Evolutionary conservation across 2,888 invertebrate species (phyloP).

Genomic region (Drosophila mulleri): DNA sequence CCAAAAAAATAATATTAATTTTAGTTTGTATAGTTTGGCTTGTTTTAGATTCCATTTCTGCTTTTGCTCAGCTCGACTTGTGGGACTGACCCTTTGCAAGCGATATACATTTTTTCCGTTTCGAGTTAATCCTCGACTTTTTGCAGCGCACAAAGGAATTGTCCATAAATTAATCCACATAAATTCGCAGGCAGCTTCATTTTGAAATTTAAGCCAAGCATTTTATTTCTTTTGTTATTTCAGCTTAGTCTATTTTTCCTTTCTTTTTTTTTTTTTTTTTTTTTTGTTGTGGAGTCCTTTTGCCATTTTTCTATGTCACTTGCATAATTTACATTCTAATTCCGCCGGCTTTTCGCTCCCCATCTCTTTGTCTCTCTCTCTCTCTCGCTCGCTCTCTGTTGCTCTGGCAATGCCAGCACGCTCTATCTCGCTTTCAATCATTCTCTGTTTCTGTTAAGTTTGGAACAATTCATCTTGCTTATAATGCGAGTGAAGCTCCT

Average conservation of each 20-base stretch:
- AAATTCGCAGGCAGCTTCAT: constrained; percentile 40
- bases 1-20: background rate
- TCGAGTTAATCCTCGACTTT: constrained; percentile 29
- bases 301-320: constrained; percentile 63
- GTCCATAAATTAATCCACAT: constrained; percentile 41
- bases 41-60: background rate
- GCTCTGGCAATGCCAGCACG: background rate
- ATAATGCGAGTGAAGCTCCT: constrained; percentile 54
- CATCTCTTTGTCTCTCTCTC: constrained; percentile 2
- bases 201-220: constrained; percentile 52
- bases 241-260: background rate
- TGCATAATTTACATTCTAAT: constrained; percentile 78
- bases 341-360: constrained; percentile 53
- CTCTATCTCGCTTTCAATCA: constrained; percentile 10
- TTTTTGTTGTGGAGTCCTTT: constrained; percentile 16
- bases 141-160: constrained; percentile 27
- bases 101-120: constrained; percentile 25
- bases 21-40: background rate
- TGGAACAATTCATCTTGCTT: constrained; percentile 75
- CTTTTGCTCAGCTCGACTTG: background rate
- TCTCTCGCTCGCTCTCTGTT: background rate
- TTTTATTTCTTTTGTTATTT: constrained; percentile 35
- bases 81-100: constrained; percentile 14
- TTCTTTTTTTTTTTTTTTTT: background rate
- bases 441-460: constrained; percentile 37